Base-by-base conservation (phyloP, 2,113 vertebrate genomes). In the Percopsis transmontana region DNA sequence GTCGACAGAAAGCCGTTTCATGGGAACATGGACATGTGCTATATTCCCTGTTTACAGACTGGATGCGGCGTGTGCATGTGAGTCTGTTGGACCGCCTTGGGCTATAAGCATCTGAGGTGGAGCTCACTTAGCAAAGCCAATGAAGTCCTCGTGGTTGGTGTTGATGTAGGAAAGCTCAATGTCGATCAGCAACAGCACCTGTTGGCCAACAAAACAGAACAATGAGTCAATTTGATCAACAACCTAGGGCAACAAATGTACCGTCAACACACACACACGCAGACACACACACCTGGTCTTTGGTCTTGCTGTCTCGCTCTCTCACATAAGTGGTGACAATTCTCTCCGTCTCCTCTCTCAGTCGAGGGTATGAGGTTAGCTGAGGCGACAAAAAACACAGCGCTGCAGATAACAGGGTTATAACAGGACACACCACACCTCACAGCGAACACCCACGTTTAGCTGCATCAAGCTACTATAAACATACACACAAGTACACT, bases 141-240 rank as follows among this genome's bases (percentile, higher is more conserved):
- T 99, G 89, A 99, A 99, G 88, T 99, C 97, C 60, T 99, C 97
- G 0, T 99, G 97, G 86, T 99, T 99, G 0, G 97, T 99, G 91
- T 99, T 99, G 90, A 99, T 99, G 91, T 99, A 99, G 4, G 97
- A 97, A 38, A 98, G 94, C 85, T 99, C 97, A 0, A 99, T 98
- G 85, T 99, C 97, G 1, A 99, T 99, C 80, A 99, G 80, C 64
- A 99, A 91, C 62, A 99, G 93, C 41, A 99, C 95, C 97, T 98
- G 41, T 57, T 21, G 5, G 20, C 42, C 74, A 56, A 3, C 42
- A 59, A 78, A 58, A 75, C 19, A 20, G 39, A 33, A 33, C 27
- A 33, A 33, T 33, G 27, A 33, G 27, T 33, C 27, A 33, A 4
- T 33, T 33, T 33, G 27, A 33, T 4, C 27, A 33, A 2, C 58